Conservation (phyloP, 2,888 invertebrate genomes). For the Amphipoea oculea region DNA sequence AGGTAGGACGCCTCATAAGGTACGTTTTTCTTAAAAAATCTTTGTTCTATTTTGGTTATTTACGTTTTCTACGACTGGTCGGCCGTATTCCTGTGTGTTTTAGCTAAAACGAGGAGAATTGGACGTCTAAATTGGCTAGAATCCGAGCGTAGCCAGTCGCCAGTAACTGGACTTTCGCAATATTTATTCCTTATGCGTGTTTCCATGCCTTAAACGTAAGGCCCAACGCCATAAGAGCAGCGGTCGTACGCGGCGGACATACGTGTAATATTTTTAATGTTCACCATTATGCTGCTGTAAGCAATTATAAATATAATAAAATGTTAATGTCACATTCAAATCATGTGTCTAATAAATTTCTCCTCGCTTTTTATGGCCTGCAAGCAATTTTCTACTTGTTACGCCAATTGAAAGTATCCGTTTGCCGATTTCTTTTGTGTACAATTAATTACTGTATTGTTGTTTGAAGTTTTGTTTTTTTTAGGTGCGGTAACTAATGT, state of each 20-base stretch:
- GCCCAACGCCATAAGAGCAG: slow-evolving; percentile 78
- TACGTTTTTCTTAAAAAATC: slow-evolving; percentile 71
- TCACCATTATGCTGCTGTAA: slow-evolving; percentile 74
- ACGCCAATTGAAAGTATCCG: slow-evolving; percentile 77
- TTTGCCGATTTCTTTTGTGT: slow-evolving; percentile 71
- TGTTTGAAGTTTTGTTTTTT: slow-evolving; percentile 48
- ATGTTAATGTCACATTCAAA: slow-evolving; percentile 77
- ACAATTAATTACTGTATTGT: slow-evolving; percentile 62
- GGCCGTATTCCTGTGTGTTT: slow-evolving; percentile 57
- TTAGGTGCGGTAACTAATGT: slow-evolving; percentile 42
- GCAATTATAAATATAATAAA: slow-evolving; percentile 79
- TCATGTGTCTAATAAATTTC: slow-evolving; percentile 80
- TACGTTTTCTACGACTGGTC: slow-evolving; percentile 55
- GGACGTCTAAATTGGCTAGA: slow-evolving; percentile 66
- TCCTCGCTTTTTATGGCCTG: slow-evolving; percentile 78
- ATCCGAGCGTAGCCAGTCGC: slow-evolving; percentile 63
- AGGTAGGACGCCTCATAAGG: slow-evolving; percentile 82
- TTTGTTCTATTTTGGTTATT: slow-evolving; percentile 70
- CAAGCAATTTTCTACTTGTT: slow-evolving; percentile 80
- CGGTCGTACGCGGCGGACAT: slow-evolving; percentile 74
- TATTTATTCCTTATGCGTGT: slow-evolving; percentile 87
- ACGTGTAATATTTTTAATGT: slow-evolving; percentile 81
- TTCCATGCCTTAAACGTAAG: slow-evolving; percentile 84
- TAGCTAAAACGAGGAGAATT: slow-evolving; percentile 64
- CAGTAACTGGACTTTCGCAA: slow-evolving; percentile 89